Evolutionary conservation across 2,797 vertebrate species (phyloP), one percentile per base, ranked within the genome.

Genomic region (Lacerta bilineata): DNA sequence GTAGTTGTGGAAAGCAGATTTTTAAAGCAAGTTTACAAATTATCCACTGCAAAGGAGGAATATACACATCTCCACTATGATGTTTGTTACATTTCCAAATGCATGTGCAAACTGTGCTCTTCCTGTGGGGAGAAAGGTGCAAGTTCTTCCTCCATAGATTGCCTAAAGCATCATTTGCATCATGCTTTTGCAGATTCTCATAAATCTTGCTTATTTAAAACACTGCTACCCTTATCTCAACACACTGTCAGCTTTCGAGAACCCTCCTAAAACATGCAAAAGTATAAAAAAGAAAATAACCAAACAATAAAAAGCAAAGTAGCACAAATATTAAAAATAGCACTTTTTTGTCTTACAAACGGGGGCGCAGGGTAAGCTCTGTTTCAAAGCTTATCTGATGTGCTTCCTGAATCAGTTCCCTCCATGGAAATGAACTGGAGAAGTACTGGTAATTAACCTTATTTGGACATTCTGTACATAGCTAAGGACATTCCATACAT

Each of bases 161-260:
- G 50, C 61, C 23, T 76, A 27, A 75, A 77, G 5, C 20, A 88
- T 36, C 39, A 66, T 64, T 69, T 27, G 25, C 33, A 36, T 33
- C 3, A 29, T 82, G 11, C 61, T 50, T 18, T 46, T 82, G 20
- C 7, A 39, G 5, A 3, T 88, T 61, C 46, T 78, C 27, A 84
- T n/a, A 79, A 43, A 17, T 41, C 71, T 59, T 69, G 68, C 74
- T 78, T n/a, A 33, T 25, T 80, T 43, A 20, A 33, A 46, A 20
- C 20, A 84, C n/a, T 43, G 5, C 41, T 88, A 36, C n/a, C 50
- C 9, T 11, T n/a, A 64, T 13, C 5, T 72, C 0, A 85, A 55
- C 17, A 39, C 36, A 77, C 7, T 46, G 23, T 72, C 64, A 33
- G 11, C 15, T 84, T 88, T 80, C 29, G 80, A 88, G 78, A 71